Base-by-base conservation (phyloP, 2,888 invertebrate genomes). In the Nasonia oneida region DNA sequence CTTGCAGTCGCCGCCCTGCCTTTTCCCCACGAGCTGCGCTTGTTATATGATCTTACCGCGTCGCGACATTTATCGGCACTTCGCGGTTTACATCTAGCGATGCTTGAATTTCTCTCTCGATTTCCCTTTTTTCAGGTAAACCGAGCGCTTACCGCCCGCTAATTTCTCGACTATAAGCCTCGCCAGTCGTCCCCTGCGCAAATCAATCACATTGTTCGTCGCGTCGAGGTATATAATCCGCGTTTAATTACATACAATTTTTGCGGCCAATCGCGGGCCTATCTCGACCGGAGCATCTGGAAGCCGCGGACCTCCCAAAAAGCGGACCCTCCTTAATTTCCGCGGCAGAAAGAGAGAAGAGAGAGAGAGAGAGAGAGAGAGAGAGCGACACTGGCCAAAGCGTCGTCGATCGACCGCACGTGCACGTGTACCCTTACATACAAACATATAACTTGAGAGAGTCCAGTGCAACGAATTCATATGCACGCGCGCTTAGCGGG, bases 31-130 rank as follows among this genome's bases (percentile, higher is more conserved):
- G 29, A 57, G 15, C 33, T 2, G 78, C 23, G 67, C 84, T 74
- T 75, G 39, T 79, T 79, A 79, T 37, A 50, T 37, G 74, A 47
- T 18, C 84, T 42, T 67, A 14, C 18, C n/a, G 23, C 37, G 29
- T 29, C 29, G 73, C 1, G 29, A 74, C 73, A 85, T 82, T 85
- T 85, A 85, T 74, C 33, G 78, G 78, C 67, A 78, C 81, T 78
- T 78, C 29, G 81, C 33, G 81, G 67, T 42, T 82, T 81, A 64
- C 70, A 42, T 50, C 50, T 64, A 50, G 64, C 67, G 67, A 74
- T 75, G 64, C 47, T 29, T 23, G 15, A 74, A 84, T 84, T 78
- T 5, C 37, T 67, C 33, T 50, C 70, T 6, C 15, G 1, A 42
- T 42, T 64, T 29, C 1, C 2, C 1, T 4, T 67, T 67, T 8